Evolutionary conservation across 2,113 vertebrate species (phyloP).

Genomic region (Rhegmatorhina hoffmannsi): DNA sequence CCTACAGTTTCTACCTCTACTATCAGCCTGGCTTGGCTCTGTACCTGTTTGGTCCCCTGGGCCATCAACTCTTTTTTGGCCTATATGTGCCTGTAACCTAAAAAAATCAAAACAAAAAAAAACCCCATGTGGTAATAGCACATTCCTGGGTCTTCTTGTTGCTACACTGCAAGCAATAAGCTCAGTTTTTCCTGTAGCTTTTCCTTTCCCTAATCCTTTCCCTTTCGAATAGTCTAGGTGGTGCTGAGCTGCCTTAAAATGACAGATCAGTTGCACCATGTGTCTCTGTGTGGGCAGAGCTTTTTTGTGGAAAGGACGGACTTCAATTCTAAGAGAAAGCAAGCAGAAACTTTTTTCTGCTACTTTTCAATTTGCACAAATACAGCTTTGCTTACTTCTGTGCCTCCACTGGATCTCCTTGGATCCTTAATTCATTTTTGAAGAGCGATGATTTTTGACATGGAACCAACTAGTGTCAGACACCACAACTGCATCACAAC

Average conservation of each 20-base stretch:
- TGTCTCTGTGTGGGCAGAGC: not conserved
- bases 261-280: not conserved
- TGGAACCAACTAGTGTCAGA: not conserved
- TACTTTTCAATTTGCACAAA: not conserved
- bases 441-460: not conserved
- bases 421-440: not conserved
- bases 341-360: not conserved
- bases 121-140: rapidly evolving
- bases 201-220: not conserved
- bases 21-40: not conserved
- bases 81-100: not conserved
- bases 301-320: not conserved
- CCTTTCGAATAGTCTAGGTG: not conserved
- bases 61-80: not conserved
- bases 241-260: not conserved
- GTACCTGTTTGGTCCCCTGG: not conserved
- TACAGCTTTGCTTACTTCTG: not conserved
- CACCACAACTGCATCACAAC: not conserved
- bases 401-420: not conserved
- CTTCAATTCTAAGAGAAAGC: not conserved
- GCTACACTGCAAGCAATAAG: not conserved
- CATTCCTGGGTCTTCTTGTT: not conserved
- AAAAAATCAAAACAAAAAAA: not conserved
- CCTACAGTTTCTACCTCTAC: not conserved
- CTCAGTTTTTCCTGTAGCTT: not conserved